A percentile compares a stretch with the other conserved stretches of the same genome.
phyloP scores from a whole-genome alignment of 2,888 invertebrate species.

The Nymphalis urticae region DNA sequence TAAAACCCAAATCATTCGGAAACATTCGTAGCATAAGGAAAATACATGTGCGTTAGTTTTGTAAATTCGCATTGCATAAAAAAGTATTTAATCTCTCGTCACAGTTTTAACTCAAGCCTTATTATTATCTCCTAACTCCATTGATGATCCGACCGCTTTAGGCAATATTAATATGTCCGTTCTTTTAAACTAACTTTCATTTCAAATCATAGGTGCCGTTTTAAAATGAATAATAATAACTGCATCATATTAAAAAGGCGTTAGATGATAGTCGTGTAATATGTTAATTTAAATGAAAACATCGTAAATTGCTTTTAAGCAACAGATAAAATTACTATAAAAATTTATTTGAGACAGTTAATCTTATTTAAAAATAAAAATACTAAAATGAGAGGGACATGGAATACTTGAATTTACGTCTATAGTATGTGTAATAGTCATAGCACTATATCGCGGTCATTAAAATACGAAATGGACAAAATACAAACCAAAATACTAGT shows the following conservation, averaged over 20 bases:
- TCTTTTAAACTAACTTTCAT: conserved; percentile 45
- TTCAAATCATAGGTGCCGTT: conserved; percentile 40
- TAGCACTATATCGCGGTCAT: conserved; percentile 8
- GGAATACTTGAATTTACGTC: too few relatives aligned
- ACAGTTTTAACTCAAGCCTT: conserved; percentile 23
- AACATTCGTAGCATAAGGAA: not conserved
- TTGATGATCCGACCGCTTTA: conserved; percentile 42
- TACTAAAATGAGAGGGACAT: too few relatives aligned
- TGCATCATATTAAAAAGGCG: conserved; percentile 19
- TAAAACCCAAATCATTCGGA: too few relatives aligned
- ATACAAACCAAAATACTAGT: conserved; percentile 17
- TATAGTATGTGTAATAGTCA: not conserved
- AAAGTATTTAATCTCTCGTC: not conserved
- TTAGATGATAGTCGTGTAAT: conserved; percentile 10
- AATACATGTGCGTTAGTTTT: not conserved
- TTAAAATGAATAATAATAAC: conserved; percentile 35
- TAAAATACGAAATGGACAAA: conserved; percentile 24
- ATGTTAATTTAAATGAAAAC: conserved; percentile 10
- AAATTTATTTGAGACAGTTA: not conserved
- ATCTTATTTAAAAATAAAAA: not conserved
- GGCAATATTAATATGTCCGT: conserved; percentile 43
- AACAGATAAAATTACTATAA: not conserved
- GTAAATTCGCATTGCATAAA: not conserved
- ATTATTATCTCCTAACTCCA: conserved; percentile 36
- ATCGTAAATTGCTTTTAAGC: not conserved